Evolutionary conservation across 2,113 vertebrate species (phyloP).

Genomic region (Otocyon megalotis): DNA sequence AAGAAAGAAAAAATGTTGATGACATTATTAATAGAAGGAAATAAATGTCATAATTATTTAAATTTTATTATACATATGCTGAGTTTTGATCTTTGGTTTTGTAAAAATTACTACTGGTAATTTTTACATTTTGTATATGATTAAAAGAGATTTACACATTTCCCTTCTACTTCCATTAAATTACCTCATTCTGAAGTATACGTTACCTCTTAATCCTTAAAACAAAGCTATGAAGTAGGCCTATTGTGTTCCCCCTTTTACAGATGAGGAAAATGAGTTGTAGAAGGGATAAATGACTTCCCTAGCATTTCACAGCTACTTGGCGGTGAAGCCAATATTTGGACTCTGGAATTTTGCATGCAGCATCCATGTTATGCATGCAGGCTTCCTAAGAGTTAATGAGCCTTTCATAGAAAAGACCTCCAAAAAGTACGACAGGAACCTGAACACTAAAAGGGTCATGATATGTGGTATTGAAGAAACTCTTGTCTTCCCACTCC

Average conservation of each 20-base stretch:
- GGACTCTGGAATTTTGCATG: neutral
- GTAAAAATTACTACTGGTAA: neutral
- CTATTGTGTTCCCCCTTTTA: neutral
- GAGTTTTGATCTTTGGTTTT: neutral
- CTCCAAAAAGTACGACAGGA: neutral
- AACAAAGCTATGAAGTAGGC: neutral
- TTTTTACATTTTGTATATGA: neutral
- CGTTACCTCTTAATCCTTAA: neutral
- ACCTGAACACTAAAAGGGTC: neutral
- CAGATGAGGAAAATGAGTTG: neutral
- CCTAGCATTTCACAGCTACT: neutral
- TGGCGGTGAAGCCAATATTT: neutral
- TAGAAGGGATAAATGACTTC: neutral
- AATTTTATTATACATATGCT: neutral
- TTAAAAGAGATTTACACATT: neutral
- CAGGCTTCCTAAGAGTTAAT: neutral
- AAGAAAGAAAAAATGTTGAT: neutral
- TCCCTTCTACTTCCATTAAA: neutral
- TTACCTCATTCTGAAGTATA: neutral
- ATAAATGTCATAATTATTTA: neutral
- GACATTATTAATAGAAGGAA: neutral
- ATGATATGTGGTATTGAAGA: neutral
- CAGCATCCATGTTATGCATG: neutral
- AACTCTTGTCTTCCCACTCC: neutral
- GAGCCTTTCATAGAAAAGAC: neutral